Evolutionary conservation across 1,140 invertebrate genomes (phyloP), one percentile per base, ranked within the genome.

Genomic region (Drosophila leontia): DNA sequence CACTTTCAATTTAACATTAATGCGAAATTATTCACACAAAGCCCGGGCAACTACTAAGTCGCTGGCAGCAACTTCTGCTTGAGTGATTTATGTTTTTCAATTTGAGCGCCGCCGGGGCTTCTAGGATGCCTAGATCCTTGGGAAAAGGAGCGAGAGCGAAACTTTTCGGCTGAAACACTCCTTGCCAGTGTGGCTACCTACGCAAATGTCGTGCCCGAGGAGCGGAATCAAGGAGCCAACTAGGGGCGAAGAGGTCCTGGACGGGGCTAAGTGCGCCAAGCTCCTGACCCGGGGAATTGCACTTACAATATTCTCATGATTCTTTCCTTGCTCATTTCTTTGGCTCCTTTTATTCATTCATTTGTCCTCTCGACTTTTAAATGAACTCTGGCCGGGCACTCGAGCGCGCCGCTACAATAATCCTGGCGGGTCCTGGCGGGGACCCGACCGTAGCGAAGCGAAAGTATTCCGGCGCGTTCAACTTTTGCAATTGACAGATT

Each of bases 11-110:
- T 90, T 80, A 85, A 90, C 75, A 82, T 85, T 90, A 90, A 90
- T 85, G 69, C 78, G 71, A 90, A 90, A 85, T 90, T 90, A 90
- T 91, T 90, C 78, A 62, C 78, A 80, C 62, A 64, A 63, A 74
- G 64, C 48, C 47, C 35, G 19, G 29, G n/a, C 53, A 60, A 47
- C 45, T 59, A 34, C 32, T 48, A 41, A 17, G 58, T 51, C 44
- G 71, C 48, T 60, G 58, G 77, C 76, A 78, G 71, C 78, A 78
- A 85, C 85, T 90, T 90, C 78, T 76, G 82, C 85, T 77, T 90
- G 85, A 90, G 81, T 90, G 85, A 90, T 90, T 90, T 90, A 90
- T 90, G 85, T 71, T 90, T 90, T 90, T 79, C 85, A 88, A 85
- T 90, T 88, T 85, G 67, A 76, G 78, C 67, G 53, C 45, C 59